Evolutionary conservation across 2,113 vertebrate genomes (phyloP), one percentile per base, ranked within the genome.

Genomic region (Cnemophilus loriae): DNA sequence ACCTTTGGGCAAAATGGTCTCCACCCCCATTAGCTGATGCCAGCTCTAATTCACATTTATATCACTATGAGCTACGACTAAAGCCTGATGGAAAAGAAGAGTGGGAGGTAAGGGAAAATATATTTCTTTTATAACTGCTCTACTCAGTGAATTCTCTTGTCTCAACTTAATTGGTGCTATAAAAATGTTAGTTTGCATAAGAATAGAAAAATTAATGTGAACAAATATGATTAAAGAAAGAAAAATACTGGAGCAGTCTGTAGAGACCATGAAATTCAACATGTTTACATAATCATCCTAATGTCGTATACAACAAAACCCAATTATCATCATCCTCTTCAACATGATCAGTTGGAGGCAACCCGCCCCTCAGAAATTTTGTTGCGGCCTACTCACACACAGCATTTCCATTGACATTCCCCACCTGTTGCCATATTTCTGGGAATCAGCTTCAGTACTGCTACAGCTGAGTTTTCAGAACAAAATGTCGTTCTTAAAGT

Each of bases 21-120:
- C 98, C 99, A 35, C 99, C 99, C 10, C 94, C 37, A 3, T 95
- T 97, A 71, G 96, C 97, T 35, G 98, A 98, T 83, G 96, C 98
- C n/a, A 98, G 96, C 84, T 98, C 98, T 4, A 98, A 98, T 37
- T 99, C 98, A 98, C 97, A 98, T 90, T 97, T 97, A 0, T 98
- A 99, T 76, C 85, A 98, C 60, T 99, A 99, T 32, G 98, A 99
- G 98, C 96, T 99, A 71, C 98, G 98, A 18, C 78, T 99, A 65
- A 99, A 98, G 92, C 76, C 98, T n/a, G 98, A 98, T 74, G 98
- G 96, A 68, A 97, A 97, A n/a, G 92, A 96, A 15, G 97, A 98
- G 7, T 99, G 99, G 99, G 98, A 99, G 99, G 99, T 99, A 91
- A 98, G 50, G 39, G 28, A 16, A 93, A 69, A 57, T 46, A 7